Conservation (phyloP, 1,140 invertebrate species). For the Maniola jurtina region DNA sequence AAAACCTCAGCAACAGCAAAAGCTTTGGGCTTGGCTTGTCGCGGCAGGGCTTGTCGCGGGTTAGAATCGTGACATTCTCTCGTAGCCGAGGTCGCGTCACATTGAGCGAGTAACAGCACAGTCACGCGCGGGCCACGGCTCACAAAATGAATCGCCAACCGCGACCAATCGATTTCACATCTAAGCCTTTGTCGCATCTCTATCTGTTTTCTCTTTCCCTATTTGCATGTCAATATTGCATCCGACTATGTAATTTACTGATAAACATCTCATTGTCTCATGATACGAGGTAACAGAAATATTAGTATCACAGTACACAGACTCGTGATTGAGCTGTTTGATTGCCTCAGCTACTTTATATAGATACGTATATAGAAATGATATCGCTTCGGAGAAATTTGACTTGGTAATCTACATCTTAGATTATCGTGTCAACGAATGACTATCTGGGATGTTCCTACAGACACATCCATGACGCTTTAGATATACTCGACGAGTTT, state of each 20-base stretch:
- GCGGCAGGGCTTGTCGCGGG: conserved; percentile 11
- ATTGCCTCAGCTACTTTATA: background rate
- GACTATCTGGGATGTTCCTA: no score
- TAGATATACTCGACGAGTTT: no score
- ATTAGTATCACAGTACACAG: conserved; percentile 6
- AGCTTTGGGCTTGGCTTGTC: no score
- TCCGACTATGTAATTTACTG: conserved; percentile 23
- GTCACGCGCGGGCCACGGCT: conserved; percentile 54
- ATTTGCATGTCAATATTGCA: conserved; percentile 48
- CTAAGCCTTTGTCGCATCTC: conserved; percentile 39
- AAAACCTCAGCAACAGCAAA: background rate
- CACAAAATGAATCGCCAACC: conserved; percentile 47
- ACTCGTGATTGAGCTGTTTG: conserved; percentile 3
- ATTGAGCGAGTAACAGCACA: conserved; percentile 50
- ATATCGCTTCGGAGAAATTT: conserved; percentile 15
- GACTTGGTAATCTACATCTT: background rate
- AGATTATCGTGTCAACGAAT: background rate
- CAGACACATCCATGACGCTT: no score
- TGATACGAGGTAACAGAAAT: conserved; percentile 16
- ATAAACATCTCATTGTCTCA: conserved; percentile 28
- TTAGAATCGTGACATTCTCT: conserved; percentile 46
- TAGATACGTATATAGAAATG: background rate
- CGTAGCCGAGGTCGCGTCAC: conserved; percentile 51
- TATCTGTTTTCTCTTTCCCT: conserved; percentile 56
- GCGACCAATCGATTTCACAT: conserved; percentile 63